These are phyloP conservation scores for Trissolcus japonicus DNA, from an alignment of 2,888 invertebrate genomes.

Conservation along the genomic window DNA sequence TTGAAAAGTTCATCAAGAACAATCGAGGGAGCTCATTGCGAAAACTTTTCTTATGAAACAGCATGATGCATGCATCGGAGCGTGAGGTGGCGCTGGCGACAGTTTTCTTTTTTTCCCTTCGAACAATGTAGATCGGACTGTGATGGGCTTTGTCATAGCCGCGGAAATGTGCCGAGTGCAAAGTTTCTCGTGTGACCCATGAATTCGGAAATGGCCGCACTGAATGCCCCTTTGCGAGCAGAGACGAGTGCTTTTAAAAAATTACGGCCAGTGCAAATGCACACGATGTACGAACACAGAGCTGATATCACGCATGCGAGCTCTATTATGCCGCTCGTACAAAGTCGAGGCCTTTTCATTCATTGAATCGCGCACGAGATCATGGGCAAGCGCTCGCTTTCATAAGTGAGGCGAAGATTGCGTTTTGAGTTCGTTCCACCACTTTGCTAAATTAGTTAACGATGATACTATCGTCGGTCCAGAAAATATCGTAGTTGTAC, in stretches of 20 bases:
- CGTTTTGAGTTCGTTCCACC: slow-evolving; percentile 39
- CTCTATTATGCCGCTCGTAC: slow-evolving; percentile 32
- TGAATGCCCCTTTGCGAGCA: slow-evolving; percentile 40
- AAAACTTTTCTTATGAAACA: slow-evolving; percentile 10
- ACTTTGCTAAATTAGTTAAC: slow-evolving; percentile 49
- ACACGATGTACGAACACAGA: slow-evolving; percentile 22
- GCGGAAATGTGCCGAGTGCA: slow-evolving; percentile 32
- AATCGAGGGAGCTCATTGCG: no score
- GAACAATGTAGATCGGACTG: slow-evolving; percentile 13
- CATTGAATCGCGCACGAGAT: slow-evolving; percentile 39
- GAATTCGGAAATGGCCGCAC: slow-evolving; percentile 39
- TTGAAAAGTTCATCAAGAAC: no score
- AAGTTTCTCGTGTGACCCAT: slow-evolving; percentile 43
- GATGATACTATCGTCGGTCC: slow-evolving; percentile 32
- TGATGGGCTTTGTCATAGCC: slow-evolving; percentile 14
- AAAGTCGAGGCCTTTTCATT: slow-evolving; percentile 53
- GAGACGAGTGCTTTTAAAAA: slow-evolving; percentile 36
- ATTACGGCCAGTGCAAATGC: slow-evolving; percentile 34
- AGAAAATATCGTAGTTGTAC: slow-evolving; percentile 34
- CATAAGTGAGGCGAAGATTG: slow-evolving; percentile 42
- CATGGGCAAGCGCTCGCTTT: slow-evolving; percentile 21
- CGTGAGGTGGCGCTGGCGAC: slow-evolving; percentile 17
- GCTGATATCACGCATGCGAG: slow-evolving; percentile 24
- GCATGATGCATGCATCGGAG: slow-evolving; percentile 2
- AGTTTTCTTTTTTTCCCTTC: not conserved